Conservation (phyloP, 2,797 vertebrate genomes). For the Melanotaenia parkinsoni region DNA sequence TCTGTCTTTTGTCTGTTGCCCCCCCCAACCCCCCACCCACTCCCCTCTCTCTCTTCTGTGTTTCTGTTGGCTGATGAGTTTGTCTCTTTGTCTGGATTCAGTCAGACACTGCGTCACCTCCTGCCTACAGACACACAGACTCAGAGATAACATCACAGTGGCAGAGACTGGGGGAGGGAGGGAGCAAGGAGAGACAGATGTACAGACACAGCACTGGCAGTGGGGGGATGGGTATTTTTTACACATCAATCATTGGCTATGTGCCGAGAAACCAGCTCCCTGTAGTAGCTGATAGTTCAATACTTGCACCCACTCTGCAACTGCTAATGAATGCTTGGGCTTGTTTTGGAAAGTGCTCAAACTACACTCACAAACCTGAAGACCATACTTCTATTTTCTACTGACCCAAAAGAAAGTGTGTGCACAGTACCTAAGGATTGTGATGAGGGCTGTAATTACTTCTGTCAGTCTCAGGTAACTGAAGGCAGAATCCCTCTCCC, state of each 20-base stretch:
- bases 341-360: slow-evolving; percentile 51
- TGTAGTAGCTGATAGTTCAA: slow-evolving; percentile 78
- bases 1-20: slow-evolving; percentile 78
- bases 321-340: slow-evolving; percentile 52
- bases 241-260: slow-evolving; percentile 84
- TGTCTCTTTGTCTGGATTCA: slow-evolving; percentile 89
- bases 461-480: slow-evolving; percentile 70
- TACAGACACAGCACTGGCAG: slow-evolving; percentile 82
- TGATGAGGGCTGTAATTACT: slow-evolving; percentile 66
- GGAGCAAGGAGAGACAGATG: slow-evolving; percentile 84
- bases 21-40: not conserved
- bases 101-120: slow-evolving; percentile 91
- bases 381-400: slow-evolving; percentile 33
- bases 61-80: slow-evolving; percentile 87
- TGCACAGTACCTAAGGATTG: slow-evolving; percentile 42
- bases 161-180: slow-evolving; percentile 75
- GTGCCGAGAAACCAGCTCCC: slow-evolving; percentile 74
- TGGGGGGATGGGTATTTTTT: slow-evolving; percentile 82
- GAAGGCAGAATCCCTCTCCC: slow-evolving; percentile 50
- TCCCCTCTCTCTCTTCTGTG: slow-evolving; percentile 52
- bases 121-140: slow-evolving; percentile 89
- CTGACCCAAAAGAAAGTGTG: not conserved
- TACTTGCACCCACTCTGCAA: slow-evolving; percentile 52
- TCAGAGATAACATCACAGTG: slow-evolving; percentile 88
- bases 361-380: slow-evolving; percentile 39